phyloP scores from a whole-genome alignment of 2,888 invertebrate genomes.

The Dicranocentrus wangi region DNA sequence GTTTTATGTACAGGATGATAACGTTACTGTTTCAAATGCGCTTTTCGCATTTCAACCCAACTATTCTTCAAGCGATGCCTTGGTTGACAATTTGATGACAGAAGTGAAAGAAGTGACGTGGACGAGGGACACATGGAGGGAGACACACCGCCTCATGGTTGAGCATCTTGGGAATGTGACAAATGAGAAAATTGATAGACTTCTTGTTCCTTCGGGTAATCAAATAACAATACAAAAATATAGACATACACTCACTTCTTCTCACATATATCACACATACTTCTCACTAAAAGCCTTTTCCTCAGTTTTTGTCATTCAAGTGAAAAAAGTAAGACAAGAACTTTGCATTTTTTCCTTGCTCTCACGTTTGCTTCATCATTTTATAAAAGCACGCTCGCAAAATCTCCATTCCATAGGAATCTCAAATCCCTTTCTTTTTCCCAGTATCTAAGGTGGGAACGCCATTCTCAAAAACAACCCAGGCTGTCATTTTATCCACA shows the following conservation, averaged over 20 bases:
- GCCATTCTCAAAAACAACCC: conserved; percentile 53
- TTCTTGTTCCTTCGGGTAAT: conserved; percentile 59
- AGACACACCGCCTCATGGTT: conserved; percentile 48
- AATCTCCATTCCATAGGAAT: background rate
- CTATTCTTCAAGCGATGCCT: conserved; percentile 45
- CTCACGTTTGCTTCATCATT: background rate
- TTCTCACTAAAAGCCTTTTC: too few species aligned
- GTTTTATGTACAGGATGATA: conserved; percentile 51
- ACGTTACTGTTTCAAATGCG: conserved; percentile 45
- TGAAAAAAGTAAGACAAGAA: too few species aligned
- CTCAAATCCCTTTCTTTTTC: background rate
- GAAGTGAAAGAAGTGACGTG: conserved; percentile 41
- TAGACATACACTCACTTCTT: too few species aligned
- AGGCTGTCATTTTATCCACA: conserved; percentile 57
- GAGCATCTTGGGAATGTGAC: conserved; percentile 55
- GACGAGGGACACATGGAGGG: conserved; percentile 40
- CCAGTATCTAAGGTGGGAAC: conserved; percentile 49
- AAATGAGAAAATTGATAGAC: conserved; percentile 54
- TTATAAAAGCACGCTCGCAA: background rate
- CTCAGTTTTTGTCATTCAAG: too few species aligned
- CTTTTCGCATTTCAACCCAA: conserved; percentile 47
- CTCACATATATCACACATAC: too few species aligned
- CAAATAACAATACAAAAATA: background rate
- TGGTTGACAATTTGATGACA: conserved; percentile 48
- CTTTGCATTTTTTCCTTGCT: background rate